These are phyloP conservation scores for Sitodiplosis mosellana DNA, from an alignment of 1,140 invertebrate genomes.

Conservation along the genomic window DNA sequence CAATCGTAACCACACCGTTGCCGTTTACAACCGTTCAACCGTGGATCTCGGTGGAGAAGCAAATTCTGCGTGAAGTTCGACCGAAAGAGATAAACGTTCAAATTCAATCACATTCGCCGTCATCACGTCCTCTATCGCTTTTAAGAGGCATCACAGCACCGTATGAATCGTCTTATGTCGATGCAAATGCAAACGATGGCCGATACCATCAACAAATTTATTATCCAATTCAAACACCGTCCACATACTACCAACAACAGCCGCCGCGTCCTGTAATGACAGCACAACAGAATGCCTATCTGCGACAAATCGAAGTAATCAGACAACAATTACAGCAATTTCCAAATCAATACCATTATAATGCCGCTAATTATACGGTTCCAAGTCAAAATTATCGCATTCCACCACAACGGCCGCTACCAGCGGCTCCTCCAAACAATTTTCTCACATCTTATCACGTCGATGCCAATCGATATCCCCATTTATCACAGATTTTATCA, in stretches of 20 bases:
- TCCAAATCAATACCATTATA: slow-evolving; percentile 22
- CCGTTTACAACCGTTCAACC: slow-evolving; percentile 7
- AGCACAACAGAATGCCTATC: not conserved
- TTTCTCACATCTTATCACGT: slow-evolving; percentile 27
- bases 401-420: slow-evolving; percentile 26
- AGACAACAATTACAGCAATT: slow-evolving; percentile 21
- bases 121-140: slow-evolving; percentile 5
- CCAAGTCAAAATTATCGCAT: slow-evolving; percentile 35
- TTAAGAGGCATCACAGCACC: slow-evolving; percentile 1
- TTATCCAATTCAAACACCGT: slow-evolving; percentile 10
- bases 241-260: slow-evolving; percentile 8
- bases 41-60: slow-evolving; percentile 7
- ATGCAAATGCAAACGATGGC: slow-evolving; percentile 6
- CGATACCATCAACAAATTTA: slow-evolving; percentile 7
- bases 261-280: slow-evolving; percentile 5
- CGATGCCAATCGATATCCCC: slow-evolving; percentile 7
- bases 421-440: slow-evolving; percentile 47
- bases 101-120: not conserved
- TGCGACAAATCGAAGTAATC: slow-evolving; percentile 7
- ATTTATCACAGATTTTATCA: slow-evolving; percentile 6
- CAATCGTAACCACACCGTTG: slow-evolving; percentile 5
- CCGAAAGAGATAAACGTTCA: not conserved
- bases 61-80: slow-evolving; percentile 1
- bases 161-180: slow-evolving; percentile 8
- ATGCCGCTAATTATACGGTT: slow-evolving; percentile 36